Evolutionary conservation across 2,888 invertebrate genomes (phyloP), one percentile per base, ranked within the genome.

Genomic region (Chrysodeixis includens): DNA sequence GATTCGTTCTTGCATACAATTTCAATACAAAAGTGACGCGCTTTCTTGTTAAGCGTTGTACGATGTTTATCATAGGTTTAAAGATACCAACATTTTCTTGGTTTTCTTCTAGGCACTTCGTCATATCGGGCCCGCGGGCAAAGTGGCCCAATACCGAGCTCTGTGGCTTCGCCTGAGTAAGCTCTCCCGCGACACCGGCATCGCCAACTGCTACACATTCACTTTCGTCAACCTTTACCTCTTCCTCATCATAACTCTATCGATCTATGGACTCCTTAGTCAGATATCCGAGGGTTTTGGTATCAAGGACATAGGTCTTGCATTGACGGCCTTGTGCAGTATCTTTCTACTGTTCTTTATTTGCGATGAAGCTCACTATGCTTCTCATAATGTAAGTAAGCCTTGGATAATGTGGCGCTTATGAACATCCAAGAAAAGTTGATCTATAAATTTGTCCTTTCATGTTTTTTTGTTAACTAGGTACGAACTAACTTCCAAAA

Each of bases 311-410:
- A 96, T 97, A 61, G 97, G 97, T 0, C 84, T 97, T 30, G 96
- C 96, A 0, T 92, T 97, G 49, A 97, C 97, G 0, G 97, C 97
- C 0, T 84, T 95, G 10, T 96, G 96, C 89, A 97, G 96, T 65
- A 95, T 96, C 46, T 96, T 95, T 46, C 83, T 97, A 56, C 88
- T 97, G n/a, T 97, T 97, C 87, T 97, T 97, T 76, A 96, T 97
- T 69, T 97, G 97, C 80, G 97, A 97, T 77, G 96, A 97, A 85
- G 97, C 97, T 0, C 97, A 97, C 84, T 96, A 97, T 79, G 97
- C 97, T 5, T 97, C 97, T 0, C 96, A 97, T 77, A 96, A 97
- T 88, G 97, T 97, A 86, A 95, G 95, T 90, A 63, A 53, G 5
- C 12, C 6, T 26, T 6, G n/a, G n/a, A n/a, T n/a, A 26, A 26